Conservation (phyloP, 2,797 vertebrate species). For the Percopsis omiscomaycus region DNA sequence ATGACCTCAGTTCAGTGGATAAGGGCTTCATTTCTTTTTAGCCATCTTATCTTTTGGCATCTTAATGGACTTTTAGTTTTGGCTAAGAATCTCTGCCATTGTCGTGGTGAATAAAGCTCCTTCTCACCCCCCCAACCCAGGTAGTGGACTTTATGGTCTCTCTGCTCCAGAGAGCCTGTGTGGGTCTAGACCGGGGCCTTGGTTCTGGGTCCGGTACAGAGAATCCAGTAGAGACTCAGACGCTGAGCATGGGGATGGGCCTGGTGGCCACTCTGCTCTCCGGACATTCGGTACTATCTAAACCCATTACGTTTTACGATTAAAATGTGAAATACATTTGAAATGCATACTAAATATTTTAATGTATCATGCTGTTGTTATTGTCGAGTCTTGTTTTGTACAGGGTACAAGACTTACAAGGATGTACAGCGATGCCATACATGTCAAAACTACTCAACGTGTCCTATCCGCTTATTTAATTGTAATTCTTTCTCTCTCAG, state of each 20-base stretch:
- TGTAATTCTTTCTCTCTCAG: conserved; percentile 57
- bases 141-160: conserved; percentile 85
- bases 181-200: conserved; percentile 51
- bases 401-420: no score
- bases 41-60: conserved; percentile 9
- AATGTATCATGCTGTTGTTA: no score
- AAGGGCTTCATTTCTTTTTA: conserved; percentile 27
- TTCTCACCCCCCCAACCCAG: conserved; percentile 62
- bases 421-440: no score
- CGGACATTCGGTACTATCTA: conserved; percentile 81
- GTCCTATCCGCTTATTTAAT: no score
- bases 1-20: conserved; percentile 8
- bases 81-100: neutral
- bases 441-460: no score
- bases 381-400: no score
- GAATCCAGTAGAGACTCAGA: conserved; percentile 81
- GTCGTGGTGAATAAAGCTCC: neutral
- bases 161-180: conserved; percentile 83
- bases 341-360: no score
- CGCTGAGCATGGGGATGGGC: conserved; percentile 90
- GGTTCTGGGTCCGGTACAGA: conserved; percentile 19
- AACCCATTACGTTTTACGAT: no score
- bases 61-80: conserved; percentile 19
- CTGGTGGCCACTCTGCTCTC: conserved; percentile 87
- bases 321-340: no score